Percentiles rank a stretch among this genome's conserved stretches.
phyloP scores from a whole-genome alignment of 2,113 vertebrate genomes.

The Pomatorhinus ruficollis region DNA sequence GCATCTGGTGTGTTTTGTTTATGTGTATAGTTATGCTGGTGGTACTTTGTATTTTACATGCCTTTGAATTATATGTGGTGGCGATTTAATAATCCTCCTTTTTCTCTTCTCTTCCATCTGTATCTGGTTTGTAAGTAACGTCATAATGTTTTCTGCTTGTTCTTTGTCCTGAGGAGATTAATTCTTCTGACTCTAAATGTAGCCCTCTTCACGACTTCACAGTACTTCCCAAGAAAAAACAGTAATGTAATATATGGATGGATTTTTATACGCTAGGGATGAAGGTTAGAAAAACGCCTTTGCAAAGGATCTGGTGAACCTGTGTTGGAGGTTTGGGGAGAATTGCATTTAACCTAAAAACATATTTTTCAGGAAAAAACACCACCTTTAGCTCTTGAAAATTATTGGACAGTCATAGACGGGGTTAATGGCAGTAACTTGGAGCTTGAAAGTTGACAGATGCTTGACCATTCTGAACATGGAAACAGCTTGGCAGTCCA shows the following conservation, averaged over 20 bases:
- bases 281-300: background rate
- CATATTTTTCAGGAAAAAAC: background rate
- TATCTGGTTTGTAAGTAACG: background rate
- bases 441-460: background rate
- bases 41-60: background rate
- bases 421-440: background rate
- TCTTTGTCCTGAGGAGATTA: background rate
- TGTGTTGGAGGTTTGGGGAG: background rate
- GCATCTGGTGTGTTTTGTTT: background rate
- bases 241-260: background rate
- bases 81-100: background rate
- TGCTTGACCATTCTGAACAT: background rate
- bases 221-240: background rate
- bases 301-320: background rate
- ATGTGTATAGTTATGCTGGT: background rate
- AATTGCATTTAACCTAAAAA: background rate
- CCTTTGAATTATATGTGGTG: background rate
- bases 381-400: background rate
- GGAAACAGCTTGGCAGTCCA: background rate
- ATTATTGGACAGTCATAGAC: background rate
- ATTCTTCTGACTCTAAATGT: background rate
- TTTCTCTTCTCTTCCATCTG: background rate
- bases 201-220: background rate
- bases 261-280: background rate
- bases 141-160: background rate